Base-by-base conservation (phyloP, 2,888 invertebrate genomes). In the Apotomis turbidana region DNA sequence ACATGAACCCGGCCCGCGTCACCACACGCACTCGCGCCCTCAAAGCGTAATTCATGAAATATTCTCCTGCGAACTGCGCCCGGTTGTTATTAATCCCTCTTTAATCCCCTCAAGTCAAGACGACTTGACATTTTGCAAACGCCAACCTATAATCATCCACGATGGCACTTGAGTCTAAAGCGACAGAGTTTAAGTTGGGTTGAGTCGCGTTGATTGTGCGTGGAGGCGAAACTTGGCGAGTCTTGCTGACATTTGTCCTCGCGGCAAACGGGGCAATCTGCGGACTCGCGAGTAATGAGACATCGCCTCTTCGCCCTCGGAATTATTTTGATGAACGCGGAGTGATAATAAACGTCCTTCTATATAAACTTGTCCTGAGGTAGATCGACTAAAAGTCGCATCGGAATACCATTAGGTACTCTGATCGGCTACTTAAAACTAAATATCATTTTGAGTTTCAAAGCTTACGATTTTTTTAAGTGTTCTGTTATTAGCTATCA, bases 101-200 rank as follows among this genome's bases (percentile, higher is more conserved):
- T 75, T 78, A 75, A 81, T 79, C 81, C 78, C 76, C 77, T 74
- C 76, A 71, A 81, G 78, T 77, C 78, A 76, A 75, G 82, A 83
- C 83, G 80, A 77, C 78, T 82, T 84, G 87, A 83, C 86, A 82
- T 85, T 83, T 83, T 75, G 78, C 83, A 80, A 85, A 83, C 80
- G 76, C 74, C 70, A 73, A 75, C 36, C 6, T 13, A 36, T 9
- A n/a, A 44, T 41, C 41, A 41, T 41, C 27, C 62, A 12, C n/a
- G 9, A 27, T 4, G 10, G 27, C 27, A 9, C 67, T 52, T 60
- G 68, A 27, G 9, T 55, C 55, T 4, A 54, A 9, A 5, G 36
- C n/a, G n/a, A 51, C 60, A 73, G 61, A 13, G 73, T 64, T 66
- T 12, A 66, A 49, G 52, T 66, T 66, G 38, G 58, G 2, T 4